phyloP scores from a whole-genome alignment of 2,888 invertebrate species.

The Agrilus biguttatus region DNA sequence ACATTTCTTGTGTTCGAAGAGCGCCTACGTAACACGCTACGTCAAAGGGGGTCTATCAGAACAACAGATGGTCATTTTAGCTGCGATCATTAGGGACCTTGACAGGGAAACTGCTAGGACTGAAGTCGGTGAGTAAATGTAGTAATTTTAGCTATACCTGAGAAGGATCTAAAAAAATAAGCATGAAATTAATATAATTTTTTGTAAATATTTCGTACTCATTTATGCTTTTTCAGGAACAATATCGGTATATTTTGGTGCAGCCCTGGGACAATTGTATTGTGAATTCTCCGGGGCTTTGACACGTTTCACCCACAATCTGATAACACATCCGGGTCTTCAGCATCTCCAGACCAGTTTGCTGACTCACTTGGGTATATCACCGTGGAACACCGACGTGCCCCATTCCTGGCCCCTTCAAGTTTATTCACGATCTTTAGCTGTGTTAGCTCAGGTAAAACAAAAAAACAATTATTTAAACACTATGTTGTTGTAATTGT shows the following conservation, averaged over 20 bases:
- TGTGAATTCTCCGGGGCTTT: conserved; percentile 63
- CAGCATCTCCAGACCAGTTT: conserved; percentile 56
- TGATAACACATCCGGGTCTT: conserved; percentile 57
- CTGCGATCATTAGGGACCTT: conserved; percentile 78
- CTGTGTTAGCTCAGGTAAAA: conserved; percentile 63
- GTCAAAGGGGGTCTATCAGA: conserved; percentile 63
- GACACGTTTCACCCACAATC: conserved; percentile 66
- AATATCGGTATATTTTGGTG: conserved; percentile 60
- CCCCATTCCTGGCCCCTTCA: conserved; percentile 62
- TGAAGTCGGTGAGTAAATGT: conserved; percentile 42
- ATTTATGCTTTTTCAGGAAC: conserved; percentile 35
- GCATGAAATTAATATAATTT: neutral
- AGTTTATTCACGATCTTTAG: conserved; percentile 62
- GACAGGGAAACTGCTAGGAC: conserved; percentile 79
- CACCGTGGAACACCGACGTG: conserved; percentile 50
- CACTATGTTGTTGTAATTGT: neutral
- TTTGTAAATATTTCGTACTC: neutral
- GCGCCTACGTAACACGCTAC: conserved; percentile 50
- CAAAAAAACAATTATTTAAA: conserved; percentile 1
- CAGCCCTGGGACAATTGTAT: conserved; percentile 54
- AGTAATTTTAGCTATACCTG: too few relatives aligned
- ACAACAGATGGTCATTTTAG: conserved; percentile 77
- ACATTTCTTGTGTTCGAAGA: conserved; percentile 61
- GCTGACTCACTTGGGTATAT: conserved; percentile 58
- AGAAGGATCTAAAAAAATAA: neutral